Conservation (phyloP, 2,113 vertebrate species). For the Crocuta crocuta region DNA sequence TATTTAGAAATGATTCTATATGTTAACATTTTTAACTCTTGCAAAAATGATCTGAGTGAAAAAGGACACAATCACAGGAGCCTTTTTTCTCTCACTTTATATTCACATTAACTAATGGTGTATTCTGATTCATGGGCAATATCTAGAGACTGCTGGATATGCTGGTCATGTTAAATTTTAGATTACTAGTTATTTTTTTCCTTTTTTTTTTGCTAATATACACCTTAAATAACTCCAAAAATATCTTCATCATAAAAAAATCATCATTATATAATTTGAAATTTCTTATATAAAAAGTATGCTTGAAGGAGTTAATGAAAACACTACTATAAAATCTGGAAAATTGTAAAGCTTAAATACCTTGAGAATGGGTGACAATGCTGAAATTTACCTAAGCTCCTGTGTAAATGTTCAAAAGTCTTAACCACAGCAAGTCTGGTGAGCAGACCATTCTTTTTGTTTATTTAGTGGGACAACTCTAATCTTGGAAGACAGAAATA, state of each 20-base stretch:
- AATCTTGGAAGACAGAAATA: constrained; percentile 65
- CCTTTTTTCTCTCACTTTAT: background rate
- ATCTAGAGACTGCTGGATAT: background rate
- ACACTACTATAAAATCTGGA: constrained; percentile 35
- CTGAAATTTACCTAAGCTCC: constrained; percentile 86
- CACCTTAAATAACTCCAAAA: background rate
- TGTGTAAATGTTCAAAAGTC: constrained; percentile 86
- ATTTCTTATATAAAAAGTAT: constrained; percentile 65
- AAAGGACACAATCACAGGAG: background rate
- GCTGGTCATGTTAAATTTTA: background rate
- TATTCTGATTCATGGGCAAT: background rate
- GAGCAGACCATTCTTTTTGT: constrained; percentile 58
- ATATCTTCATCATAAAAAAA: constrained; percentile 48
- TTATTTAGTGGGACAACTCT: constrained; percentile 73
- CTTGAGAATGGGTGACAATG: constrained; percentile 69
- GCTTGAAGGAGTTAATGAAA: constrained; percentile 66
- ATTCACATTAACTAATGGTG: constrained; percentile 17
- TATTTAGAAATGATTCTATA: background rate
- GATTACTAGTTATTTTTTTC: background rate
- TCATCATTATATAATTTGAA: background rate
- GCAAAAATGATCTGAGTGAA: background rate
- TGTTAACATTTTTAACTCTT: background rate
- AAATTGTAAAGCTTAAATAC: constrained; percentile 78
- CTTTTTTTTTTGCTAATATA: background rate
- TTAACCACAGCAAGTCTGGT: constrained; percentile 71